Base-by-base conservation (phyloP, 1,140 invertebrate genomes). In the Drosophila oshimai region DNA sequence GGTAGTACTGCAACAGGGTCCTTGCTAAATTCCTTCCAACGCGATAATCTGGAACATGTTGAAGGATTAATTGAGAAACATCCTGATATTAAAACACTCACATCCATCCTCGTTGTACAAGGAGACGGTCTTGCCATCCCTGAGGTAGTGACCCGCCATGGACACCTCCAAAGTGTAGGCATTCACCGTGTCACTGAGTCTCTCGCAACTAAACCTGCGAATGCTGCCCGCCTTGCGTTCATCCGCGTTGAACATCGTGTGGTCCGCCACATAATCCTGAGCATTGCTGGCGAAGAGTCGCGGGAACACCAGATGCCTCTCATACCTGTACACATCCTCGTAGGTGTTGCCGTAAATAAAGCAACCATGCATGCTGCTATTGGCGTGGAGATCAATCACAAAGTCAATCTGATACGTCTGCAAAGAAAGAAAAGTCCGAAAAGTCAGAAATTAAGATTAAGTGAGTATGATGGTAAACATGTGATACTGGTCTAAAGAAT, bases 341-440 rank as follows among this genome's bases (percentile, higher is more conserved):
- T 98, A 99, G 0, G 97, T 96, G 91, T 99, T 99, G 5, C 98
- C 98, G 88, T 98, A 98, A 61, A 99, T 95, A 92, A 99, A 99
- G 29, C 97, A 95, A 12, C 98, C 98, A 81, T 96, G 96, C 34
- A 98, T 93, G 64, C 95, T 98, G 1, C 96, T 95, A 89, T 99
- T 98, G 5, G 97, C 96, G 91, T 99, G 98, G 13, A 99, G 92
- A 92, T 99, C 98, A 22, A 99, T 93, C 26, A 98, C 96, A 89
- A 98, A 97, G 91, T 99, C 98, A 57, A 99, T 91, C 70, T 97
- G 95, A 73, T 94, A 92, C 47, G 93, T 93, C 95, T 97, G 47
- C n/a, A n/a, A n/a, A 0, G 29, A 39, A 91, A 92, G 91, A 29
- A 51, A 15, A 3, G 4, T n/a, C n/a, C n/a, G 15, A 13, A 13